Evolutionary conservation across 2,888 invertebrate species (phyloP).

Genomic region (Hirtodrosophila alboralis): DNA sequence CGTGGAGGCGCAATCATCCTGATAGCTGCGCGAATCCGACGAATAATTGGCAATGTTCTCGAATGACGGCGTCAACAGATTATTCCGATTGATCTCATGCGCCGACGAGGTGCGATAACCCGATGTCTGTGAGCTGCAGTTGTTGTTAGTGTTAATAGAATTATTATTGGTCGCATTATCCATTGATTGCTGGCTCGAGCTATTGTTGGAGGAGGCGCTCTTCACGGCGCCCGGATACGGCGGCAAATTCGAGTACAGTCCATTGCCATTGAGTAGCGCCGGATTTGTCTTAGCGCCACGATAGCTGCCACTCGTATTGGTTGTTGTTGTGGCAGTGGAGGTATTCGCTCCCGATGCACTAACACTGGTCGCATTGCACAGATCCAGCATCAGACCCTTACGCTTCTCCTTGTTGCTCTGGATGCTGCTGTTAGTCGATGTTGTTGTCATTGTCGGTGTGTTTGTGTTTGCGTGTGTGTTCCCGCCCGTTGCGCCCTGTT

Average conservation of each 20-base stretch:
- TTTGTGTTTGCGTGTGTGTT: conserved; percentile 1
- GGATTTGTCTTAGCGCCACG: conserved; percentile 63
- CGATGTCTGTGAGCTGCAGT: conserved; percentile 78
- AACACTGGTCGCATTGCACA: conserved; percentile 85
- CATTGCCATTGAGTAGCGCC: conserved; percentile 69
- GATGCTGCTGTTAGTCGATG: neutral
- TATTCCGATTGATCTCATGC: conserved; percentile 82
- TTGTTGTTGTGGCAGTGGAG: conserved; percentile 28
- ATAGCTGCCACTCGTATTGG: conserved; percentile 42
- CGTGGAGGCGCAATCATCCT: conserved; percentile 84
- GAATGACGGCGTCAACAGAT: conserved; percentile 81
- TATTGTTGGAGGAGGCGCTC: conserved; percentile 72
- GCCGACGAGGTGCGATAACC: conserved; percentile 81
- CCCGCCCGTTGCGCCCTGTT: conserved; percentile 24
- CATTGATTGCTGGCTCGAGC: conserved; percentile 67
- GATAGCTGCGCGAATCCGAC: conserved; percentile 83
- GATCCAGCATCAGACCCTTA: conserved; percentile 87
- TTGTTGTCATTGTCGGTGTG: neutral
- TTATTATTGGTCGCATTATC: conserved; percentile 76
- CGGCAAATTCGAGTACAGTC: conserved; percentile 80
- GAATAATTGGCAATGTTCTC: conserved; percentile 83
- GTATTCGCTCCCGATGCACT: conserved; percentile 18
- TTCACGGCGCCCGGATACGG: conserved; percentile 74
- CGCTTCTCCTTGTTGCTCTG: conserved; percentile 82
- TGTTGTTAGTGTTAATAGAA: conserved; percentile 74